A percentile compares a stretch with the other conserved stretches of the same genome.
phyloP scores from a whole-genome alignment of 2,113 vertebrate genomes.

The Scytalopus superciliaris region DNA sequence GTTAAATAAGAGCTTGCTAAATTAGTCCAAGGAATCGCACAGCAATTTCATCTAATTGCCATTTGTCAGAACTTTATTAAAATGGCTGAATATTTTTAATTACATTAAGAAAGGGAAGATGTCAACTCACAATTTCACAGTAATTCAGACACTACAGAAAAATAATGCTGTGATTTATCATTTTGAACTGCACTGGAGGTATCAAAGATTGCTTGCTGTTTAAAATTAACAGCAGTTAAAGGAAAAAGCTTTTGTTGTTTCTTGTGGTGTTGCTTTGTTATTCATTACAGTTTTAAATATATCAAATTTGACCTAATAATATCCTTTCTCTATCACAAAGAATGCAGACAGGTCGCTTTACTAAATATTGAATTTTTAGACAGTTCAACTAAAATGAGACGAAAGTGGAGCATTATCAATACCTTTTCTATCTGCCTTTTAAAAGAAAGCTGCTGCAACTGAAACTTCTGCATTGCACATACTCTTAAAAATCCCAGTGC shows the following conservation, averaged over 20 bases:
- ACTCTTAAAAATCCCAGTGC: background rate
- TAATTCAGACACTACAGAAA: background rate
- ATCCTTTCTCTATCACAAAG: background rate
- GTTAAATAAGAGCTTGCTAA: constrained; percentile 32
- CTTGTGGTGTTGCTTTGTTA: background rate
- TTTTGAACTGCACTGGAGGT: rapidly evolving
- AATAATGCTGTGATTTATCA: background rate
- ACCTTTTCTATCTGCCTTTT: background rate
- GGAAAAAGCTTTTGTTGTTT: background rate
- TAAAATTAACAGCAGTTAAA: background rate
- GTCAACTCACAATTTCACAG: background rate
- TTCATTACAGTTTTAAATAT: background rate
- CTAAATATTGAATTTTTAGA: background rate
- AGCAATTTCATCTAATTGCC: constrained; percentile 53
- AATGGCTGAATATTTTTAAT: constrained; percentile 43
- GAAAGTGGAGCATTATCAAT: background rate
- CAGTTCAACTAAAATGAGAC: background rate
- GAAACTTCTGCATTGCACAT: background rate
- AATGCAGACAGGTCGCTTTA: background rate
- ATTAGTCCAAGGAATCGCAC: constrained; percentile 35
- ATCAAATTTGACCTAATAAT: background rate
- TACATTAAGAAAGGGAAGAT: constrained; percentile 26
- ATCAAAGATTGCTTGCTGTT: background rate
- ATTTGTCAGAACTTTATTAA: constrained; percentile 42
- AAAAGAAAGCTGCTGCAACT: background rate